Percentiles rank a stretch among this genome's conserved stretches.
Evolutionary conservation across 2,888 invertebrate genomes (phyloP).

Genomic region (Agriopis marginaria): DNA sequence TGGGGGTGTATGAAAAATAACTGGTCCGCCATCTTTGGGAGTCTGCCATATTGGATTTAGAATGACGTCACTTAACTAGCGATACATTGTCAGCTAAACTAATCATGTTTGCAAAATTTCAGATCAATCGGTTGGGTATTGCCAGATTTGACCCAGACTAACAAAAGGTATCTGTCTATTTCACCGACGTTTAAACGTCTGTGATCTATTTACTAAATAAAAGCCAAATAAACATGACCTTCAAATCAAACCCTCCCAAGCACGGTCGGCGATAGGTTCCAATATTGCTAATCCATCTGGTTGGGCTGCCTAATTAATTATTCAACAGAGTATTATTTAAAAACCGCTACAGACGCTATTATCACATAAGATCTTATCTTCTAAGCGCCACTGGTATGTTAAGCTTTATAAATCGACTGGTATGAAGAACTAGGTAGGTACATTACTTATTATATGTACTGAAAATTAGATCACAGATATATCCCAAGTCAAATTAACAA

Average conservation of each 20-base stretch:
- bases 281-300: conserved; percentile 42
- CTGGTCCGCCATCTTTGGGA: too few relatives aligned
- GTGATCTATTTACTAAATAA: too few relatives aligned
- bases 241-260: conserved; percentile 23
- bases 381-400: conserved; percentile 42
- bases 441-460: neutral
- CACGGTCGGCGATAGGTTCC: conserved; percentile 26
- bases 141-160: too few relatives aligned
- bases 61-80: too few relatives aligned
- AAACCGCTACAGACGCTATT: conserved; percentile 25
- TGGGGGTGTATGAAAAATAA: too few relatives aligned
- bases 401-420: conserved; percentile 22
- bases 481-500: neutral
- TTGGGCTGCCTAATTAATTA: conserved; percentile 38
- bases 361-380: conserved; percentile 15
- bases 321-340: conserved; percentile 40
- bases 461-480: neutral
- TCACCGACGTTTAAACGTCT: too few relatives aligned
- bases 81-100: too few relatives aligned
- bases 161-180: too few relatives aligned
- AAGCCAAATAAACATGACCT: conserved; percentile 11
- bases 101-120: too few relatives aligned
- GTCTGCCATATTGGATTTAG: too few relatives aligned
- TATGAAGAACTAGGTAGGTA: conserved; percentile 14
- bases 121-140: too few relatives aligned